A percentile compares a stretch with the other conserved stretches of the same genome.
phyloP scores from a whole-genome alignment of 53 echinoderm and acorn worm species.

The Pentamera pediparva region DNA sequence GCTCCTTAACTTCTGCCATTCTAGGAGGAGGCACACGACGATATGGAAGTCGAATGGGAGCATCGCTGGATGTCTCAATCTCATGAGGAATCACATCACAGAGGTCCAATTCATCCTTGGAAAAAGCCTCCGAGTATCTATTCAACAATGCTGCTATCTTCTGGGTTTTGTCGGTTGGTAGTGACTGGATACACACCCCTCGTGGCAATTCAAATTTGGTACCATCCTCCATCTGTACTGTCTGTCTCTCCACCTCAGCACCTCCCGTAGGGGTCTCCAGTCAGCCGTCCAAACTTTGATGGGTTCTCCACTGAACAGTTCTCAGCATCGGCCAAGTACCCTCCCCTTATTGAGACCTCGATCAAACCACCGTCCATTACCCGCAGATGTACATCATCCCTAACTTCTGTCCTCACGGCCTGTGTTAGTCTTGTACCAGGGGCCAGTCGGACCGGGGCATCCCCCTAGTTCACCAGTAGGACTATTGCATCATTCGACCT shows the following conservation, averaged over 20 bases:
- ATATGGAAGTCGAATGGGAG: constrained; percentile 35
- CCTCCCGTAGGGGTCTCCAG: not conserved
- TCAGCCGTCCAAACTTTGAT: no score
- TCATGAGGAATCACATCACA: constrained; percentile 54
- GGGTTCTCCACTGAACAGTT: not conserved
- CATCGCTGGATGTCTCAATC: constrained; percentile 32
- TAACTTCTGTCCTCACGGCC: not conserved
- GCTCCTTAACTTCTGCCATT: constrained; percentile 29
- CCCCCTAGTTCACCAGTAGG: not conserved
- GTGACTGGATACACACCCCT: not conserved
- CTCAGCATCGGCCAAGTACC: not conserved
- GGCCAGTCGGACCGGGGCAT: not conserved
- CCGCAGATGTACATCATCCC: not conserved
- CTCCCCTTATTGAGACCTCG: not conserved
- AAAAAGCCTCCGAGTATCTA: constrained; percentile 39
- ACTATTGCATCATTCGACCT: not conserved
- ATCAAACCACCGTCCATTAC: not conserved
- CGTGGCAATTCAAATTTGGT: not conserved
- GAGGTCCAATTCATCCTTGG: constrained; percentile 44
- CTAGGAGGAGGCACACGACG: constrained; percentile 26
- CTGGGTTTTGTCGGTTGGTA: not conserved
- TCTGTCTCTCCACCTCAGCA: not conserved
- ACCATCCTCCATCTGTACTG: constrained; percentile 5
- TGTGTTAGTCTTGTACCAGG: not conserved
- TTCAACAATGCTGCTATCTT: constrained; percentile 12